These are phyloP conservation scores for Cylas formicarius DNA, from an alignment of 1,140 invertebrate genomes.

Conservation along the genomic window DNA sequence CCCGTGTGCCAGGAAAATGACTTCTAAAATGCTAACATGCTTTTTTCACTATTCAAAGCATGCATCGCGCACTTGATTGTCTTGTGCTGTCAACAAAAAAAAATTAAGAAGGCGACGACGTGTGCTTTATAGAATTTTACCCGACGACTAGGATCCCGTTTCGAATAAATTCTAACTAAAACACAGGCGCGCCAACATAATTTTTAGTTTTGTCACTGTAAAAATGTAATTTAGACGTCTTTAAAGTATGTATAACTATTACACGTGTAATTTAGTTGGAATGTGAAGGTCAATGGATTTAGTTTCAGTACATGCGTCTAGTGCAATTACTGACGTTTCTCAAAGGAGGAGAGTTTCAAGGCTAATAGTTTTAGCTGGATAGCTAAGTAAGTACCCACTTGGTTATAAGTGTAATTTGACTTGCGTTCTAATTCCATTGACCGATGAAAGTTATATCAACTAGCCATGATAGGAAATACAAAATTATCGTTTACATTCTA, in stretches of 20 bases:
- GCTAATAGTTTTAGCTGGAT: no score
- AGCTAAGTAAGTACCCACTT: no score
- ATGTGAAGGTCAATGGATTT: no score
- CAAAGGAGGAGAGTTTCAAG: no score
- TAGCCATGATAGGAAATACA: not conserved
- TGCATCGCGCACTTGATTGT: constrained; percentile 34
- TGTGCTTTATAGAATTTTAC: constrained; percentile 1
- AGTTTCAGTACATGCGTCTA: no score
- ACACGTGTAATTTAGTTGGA: constrained; percentile 3
- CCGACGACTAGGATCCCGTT: not conserved
- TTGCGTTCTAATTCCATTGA: not conserved
- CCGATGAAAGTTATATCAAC: not conserved
- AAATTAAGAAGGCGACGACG: constrained; percentile 5
- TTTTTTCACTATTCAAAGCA: constrained; percentile 21
- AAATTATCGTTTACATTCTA: not conserved
- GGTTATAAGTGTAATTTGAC: not conserved
- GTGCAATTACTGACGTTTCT: no score
- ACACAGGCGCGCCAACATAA: constrained; percentile 5
- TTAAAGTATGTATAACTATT: constrained; percentile 1
- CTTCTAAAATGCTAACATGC: constrained; percentile 2
- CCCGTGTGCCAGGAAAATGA: not conserved
- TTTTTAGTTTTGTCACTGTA: constrained; percentile 5
- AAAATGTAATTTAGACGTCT: constrained; percentile 3
- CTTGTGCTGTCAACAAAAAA: constrained; percentile 22
- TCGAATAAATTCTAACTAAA: not conserved